phyloP scores from a whole-genome alignment of 2,888 invertebrate genomes.

The Anthrax anthrax region DNA sequence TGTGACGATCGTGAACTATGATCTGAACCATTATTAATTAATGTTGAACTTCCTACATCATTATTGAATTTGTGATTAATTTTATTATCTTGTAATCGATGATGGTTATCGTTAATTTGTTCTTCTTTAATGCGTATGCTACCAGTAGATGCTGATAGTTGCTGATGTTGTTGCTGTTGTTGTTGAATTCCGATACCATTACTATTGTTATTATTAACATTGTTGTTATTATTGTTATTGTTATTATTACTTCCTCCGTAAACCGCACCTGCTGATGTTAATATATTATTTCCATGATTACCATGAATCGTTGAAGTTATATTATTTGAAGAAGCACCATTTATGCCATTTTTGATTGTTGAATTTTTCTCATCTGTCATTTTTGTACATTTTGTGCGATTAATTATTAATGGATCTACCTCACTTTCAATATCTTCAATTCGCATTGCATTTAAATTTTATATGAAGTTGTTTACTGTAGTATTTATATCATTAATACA shows the following conservation, averaged over 20 bases:
- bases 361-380: slow-evolving; percentile 53
- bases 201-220: not conserved
- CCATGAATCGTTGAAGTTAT: slow-evolving; percentile 10
- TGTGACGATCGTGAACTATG: not conserved
- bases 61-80: not conserved
- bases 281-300: not conserved
- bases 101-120: not conserved
- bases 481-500: no score
- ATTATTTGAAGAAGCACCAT: slow-evolving; percentile 36
- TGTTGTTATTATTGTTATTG: not conserved
- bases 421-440: slow-evolving; percentile 7
- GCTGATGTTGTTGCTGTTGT: not conserved
- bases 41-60: slow-evolving; percentile 6
- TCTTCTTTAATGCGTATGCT: not conserved
- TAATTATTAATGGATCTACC: slow-evolving; percentile 23
- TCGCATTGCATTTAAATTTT: slow-evolving; percentile 9
- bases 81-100: not conserved
- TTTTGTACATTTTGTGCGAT: slow-evolving; percentile 58
- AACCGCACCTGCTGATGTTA: not conserved
- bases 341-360: slow-evolving; percentile 48
- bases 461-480: no score
- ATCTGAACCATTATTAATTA: not conserved
- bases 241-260: not conserved
- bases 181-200: not conserved
- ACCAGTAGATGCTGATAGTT: not conserved